phyloP scores from a whole-genome alignment of 2,888 invertebrate genomes.

The Andrena fulva region DNA sequence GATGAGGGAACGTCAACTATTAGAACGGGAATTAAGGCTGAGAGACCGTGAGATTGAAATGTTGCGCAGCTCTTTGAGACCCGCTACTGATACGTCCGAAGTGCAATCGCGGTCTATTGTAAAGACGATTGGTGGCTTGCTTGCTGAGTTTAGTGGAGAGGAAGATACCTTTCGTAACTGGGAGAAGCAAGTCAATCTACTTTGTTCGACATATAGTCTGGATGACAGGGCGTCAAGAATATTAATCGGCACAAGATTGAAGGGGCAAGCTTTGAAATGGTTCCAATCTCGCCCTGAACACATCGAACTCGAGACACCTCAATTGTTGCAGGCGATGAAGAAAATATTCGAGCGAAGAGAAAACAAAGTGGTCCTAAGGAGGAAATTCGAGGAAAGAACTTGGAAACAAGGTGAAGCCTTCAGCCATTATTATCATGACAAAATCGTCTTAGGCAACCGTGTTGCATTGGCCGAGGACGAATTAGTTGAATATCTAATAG shows the following conservation, averaged over 20 bases:
- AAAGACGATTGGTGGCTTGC: neutral
- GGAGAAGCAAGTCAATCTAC: neutral
- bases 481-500: slow-evolving; percentile 3
- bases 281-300: neutral
- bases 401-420: neutral
- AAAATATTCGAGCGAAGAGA: neutral
- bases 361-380: neutral
- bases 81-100: no score
- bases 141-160: neutral
- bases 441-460: neutral
- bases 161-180: neutral
- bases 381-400: neutral
- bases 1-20: no score
- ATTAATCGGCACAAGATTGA: neutral
- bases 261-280: slow-evolving; percentile 8
- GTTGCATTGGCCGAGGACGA: neutral
- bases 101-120: neutral
- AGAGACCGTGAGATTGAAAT: no score
- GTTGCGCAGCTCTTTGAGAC: no score
- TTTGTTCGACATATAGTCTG: neutral
- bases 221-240: neutral
- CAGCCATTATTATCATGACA: neutral
- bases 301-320: neutral
- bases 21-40: no score
- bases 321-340: neutral